A percentile compares a stretch with the other conserved stretches of the same genome.
Conservation (phyloP, 2,113 vertebrate genomes). For the Platanista minor region DNA sequence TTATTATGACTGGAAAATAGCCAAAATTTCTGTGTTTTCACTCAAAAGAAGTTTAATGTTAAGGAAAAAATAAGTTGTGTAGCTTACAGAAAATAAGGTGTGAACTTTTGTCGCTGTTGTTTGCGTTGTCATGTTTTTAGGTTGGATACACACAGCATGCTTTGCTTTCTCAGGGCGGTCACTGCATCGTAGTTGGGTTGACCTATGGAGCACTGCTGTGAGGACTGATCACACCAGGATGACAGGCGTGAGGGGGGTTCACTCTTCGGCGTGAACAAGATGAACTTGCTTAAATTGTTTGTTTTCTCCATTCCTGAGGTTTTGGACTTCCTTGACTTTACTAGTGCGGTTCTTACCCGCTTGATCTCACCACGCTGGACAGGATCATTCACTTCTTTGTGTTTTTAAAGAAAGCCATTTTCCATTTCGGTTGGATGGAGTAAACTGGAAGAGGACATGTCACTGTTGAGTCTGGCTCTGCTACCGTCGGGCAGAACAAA, state of each 20-base stretch:
- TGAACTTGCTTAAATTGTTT: background rate
- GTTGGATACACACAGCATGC: too few species aligned
- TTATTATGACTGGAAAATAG: background rate
- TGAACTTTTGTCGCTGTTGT: background rate
- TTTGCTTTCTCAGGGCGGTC: background rate
- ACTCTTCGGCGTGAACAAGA: background rate
- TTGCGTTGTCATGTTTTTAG: background rate
- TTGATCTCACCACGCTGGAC: background rate
- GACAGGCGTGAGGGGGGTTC: background rate
- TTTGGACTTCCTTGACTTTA: background rate
- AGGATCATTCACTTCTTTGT: background rate
- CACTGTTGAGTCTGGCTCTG: background rate
- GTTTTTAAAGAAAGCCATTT: background rate
- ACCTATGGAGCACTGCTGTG: fast-evolving
- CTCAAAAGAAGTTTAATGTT: background rate
- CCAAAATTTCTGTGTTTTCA: background rate
- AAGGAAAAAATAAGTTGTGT: background rate
- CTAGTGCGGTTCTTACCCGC: background rate
- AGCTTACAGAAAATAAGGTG: background rate
- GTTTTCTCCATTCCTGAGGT: background rate
- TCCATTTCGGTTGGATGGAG: background rate
- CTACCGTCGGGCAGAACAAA: fast-evolving
- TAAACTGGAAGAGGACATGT: fast-evolving
- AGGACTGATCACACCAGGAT: background rate
- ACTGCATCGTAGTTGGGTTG: background rate